Conservation (phyloP, 2,888 invertebrate species). For the Erebia epiphron region DNA sequence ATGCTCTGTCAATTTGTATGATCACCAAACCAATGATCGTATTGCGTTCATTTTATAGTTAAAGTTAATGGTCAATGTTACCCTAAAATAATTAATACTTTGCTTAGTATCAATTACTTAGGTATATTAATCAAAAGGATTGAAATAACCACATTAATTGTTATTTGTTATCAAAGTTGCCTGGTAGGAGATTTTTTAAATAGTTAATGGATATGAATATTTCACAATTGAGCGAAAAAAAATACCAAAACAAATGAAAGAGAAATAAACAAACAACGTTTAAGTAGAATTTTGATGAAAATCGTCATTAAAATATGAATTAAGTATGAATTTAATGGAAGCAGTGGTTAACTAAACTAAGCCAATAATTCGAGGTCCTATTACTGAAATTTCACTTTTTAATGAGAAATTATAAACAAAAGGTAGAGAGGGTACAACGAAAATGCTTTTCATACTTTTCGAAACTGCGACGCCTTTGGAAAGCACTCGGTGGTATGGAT, state of each 20-base stretch:
- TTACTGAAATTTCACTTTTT: slow-evolving; percentile 48
- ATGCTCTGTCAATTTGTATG: background rate
- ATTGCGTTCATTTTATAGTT: background rate
- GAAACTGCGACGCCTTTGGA: slow-evolving; percentile 71
- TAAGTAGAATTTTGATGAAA: background rate
- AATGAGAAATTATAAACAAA: slow-evolving; percentile 41
- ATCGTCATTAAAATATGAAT: slow-evolving; percentile 43
- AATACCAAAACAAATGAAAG: background rate
- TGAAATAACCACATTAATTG: background rate
- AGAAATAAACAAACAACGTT: background rate
- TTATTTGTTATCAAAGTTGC: background rate
- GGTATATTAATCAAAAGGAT: background rate
- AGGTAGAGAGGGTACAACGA: slow-evolving; percentile 41
- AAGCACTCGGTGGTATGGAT: slow-evolving; percentile 68
- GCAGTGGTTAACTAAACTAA: slow-evolving; percentile 76
- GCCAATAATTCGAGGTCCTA: slow-evolving; percentile 65
- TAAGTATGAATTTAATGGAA: slow-evolving; percentile 50
- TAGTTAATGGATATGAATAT: background rate
- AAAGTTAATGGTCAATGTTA: no score
- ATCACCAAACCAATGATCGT: background rate
- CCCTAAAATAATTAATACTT: no score
- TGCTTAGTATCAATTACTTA: background rate
- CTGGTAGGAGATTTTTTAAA: no score
- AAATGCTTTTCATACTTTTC: slow-evolving; percentile 59
- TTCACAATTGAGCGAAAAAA: background rate